Evolutionary conservation across 2,113 vertebrate species (phyloP).

Genomic region (Colaptes auratus): DNA sequence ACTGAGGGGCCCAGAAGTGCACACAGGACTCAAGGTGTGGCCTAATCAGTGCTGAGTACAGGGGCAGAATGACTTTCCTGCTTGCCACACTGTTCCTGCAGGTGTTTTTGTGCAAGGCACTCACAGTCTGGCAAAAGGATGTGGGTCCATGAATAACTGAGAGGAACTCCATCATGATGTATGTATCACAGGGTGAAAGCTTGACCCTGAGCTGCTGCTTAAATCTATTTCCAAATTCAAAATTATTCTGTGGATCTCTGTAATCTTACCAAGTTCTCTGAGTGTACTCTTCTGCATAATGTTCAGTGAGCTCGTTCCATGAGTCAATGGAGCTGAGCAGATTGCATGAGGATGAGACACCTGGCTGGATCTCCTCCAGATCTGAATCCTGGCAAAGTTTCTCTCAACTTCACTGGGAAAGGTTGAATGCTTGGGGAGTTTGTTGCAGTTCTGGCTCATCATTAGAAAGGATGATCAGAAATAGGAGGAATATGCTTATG

Average conservation of each 20-base stretch:
- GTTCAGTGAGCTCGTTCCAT: not conserved
- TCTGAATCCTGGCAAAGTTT: not conserved
- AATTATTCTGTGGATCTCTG: not conserved
- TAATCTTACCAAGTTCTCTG: not conserved
- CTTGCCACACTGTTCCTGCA: too few species aligned
- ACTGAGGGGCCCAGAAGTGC: too few species aligned
- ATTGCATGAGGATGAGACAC: not conserved
- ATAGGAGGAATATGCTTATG: not conserved
- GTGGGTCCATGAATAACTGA: not conserved
- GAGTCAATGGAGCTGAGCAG: constrained; percentile 6
- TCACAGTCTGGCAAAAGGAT: fast-evolving
- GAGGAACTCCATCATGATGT: not conserved
- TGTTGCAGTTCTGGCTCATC: not conserved
- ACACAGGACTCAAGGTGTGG: too few species aligned
- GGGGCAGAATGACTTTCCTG: too few species aligned
- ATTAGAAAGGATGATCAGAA: not conserved
- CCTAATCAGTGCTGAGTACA: too few species aligned
- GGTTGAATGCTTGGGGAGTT: not conserved
- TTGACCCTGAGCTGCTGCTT: not conserved
- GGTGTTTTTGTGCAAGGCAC: not conserved
- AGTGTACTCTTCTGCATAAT: not conserved
- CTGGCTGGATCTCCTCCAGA: constrained; percentile 6
- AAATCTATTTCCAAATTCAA: not conserved
- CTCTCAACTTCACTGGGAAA: not conserved
- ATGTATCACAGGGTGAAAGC: not conserved